Percentiles rank a stretch among this genome's conserved stretches.
phyloP scores from a whole-genome alignment of 2,113 vertebrate genomes.

The Carassius carassius region DNA sequence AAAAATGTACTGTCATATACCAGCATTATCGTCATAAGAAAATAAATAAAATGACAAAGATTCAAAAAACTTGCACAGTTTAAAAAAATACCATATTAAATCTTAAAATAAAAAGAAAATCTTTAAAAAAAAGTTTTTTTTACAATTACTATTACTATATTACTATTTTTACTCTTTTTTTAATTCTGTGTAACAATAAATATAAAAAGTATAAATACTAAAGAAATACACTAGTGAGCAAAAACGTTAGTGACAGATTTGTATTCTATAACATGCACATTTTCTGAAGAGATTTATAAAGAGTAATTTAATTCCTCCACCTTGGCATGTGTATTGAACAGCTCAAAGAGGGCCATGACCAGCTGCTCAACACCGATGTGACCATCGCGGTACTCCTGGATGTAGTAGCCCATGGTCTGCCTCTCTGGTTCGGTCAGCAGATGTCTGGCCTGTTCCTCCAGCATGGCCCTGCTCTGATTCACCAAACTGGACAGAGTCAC shows the following conservation, averaged over 20 bases:
- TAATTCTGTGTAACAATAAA: too few relatives aligned
- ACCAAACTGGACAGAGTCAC: constrained; percentile 93
- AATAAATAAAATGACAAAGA: background rate
- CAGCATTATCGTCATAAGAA: background rate
- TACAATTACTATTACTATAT: too few relatives aligned
- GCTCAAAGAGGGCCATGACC: constrained; percentile 90
- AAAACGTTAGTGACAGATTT: too few relatives aligned
- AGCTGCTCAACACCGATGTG: constrained; percentile 87
- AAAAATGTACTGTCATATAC: background rate
- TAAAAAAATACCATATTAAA: background rate
- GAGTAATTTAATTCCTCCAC: constrained; percentile 65
- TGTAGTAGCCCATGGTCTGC: constrained; percentile 92
- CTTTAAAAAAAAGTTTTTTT: too few relatives aligned
- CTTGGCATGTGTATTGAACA: constrained; percentile 97
- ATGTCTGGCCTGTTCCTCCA: constrained; percentile 92
- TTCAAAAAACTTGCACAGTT: background rate
- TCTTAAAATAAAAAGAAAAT: background rate
- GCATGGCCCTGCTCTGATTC: constrained; percentile 87
- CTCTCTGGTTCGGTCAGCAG: constrained; percentile 86
- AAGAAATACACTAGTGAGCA: too few relatives aligned
- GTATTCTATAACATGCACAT: too few relatives aligned
- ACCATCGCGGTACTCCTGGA: constrained; percentile 90
- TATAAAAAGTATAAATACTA: too few relatives aligned
- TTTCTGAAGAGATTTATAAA: background rate
- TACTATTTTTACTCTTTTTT: too few relatives aligned